phyloP scores from a whole-genome alignment of 2,888 invertebrate genomes.

The Cacoxenus indagator region DNA sequence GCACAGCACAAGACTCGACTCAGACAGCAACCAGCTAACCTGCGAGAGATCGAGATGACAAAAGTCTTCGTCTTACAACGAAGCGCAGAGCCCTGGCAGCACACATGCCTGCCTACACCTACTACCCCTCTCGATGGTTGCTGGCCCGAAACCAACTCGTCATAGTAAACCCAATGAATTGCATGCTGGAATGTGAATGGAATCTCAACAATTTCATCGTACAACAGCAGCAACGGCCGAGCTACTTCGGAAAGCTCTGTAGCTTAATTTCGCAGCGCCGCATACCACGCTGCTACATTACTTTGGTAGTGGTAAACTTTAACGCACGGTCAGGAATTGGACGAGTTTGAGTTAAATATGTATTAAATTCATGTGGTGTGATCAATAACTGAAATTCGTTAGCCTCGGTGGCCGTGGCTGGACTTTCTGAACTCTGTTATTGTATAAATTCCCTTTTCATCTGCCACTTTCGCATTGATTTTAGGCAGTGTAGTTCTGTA shows the following conservation, averaged over 20 bases:
- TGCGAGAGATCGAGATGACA: background rate
- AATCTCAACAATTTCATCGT: slow-evolving; percentile 67
- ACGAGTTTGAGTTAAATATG: background rate
- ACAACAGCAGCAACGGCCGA: slow-evolving; percentile 30
- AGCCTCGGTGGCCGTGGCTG: background rate
- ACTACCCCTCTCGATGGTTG: slow-evolving; percentile 33
- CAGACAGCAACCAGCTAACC: background rate
- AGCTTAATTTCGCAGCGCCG: background rate
- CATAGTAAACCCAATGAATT: slow-evolving; percentile 57
- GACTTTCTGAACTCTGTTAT: background rate
- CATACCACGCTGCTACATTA: background rate
- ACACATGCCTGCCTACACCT: slow-evolving; percentile 21
- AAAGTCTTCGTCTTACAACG: background rate
- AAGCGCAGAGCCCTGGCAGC: slow-evolving; percentile 36
- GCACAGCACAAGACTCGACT: background rate
- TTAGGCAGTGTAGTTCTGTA: too few relatives aligned
- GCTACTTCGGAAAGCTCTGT: background rate
- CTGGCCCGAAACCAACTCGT: slow-evolving; percentile 20
- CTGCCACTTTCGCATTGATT: too few relatives aligned
- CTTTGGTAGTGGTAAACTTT: background rate
- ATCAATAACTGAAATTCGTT: background rate
- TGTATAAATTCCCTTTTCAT: too few relatives aligned
- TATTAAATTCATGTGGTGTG: background rate
- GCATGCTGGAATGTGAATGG: slow-evolving; percentile 70
- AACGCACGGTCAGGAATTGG: background rate